These are phyloP conservation scores for Tricholauxania praeusta DNA, from an alignment of 2,888 invertebrate species.

Conservation along the genomic window DNA sequence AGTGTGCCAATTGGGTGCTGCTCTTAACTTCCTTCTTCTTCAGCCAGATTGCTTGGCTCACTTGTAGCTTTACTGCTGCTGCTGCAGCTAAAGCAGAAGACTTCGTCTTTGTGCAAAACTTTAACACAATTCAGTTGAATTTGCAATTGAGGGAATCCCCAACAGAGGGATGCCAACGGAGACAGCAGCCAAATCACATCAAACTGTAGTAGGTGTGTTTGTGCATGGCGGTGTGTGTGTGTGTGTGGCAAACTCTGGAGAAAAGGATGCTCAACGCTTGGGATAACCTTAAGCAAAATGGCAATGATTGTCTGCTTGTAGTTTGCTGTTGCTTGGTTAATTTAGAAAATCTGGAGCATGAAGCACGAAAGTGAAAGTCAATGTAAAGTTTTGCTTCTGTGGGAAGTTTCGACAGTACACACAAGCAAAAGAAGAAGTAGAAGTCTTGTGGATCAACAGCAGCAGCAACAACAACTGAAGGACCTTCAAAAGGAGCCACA, in stretches of 20 bases:
- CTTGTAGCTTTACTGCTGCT: constrained; percentile 13
- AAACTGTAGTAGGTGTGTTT: background rate
- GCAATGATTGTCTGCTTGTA: constrained; percentile 17
- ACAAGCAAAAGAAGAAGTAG: constrained; percentile 21
- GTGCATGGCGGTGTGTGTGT: background rate
- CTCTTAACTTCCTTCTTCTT: constrained; percentile 3
- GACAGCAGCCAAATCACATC: too few relatives aligned
- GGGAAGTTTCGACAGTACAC: constrained; percentile 38
- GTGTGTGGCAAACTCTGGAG: constrained; percentile 16
- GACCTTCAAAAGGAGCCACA: constrained; percentile 20
- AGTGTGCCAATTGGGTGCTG: constrained; percentile 16
- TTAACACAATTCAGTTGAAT: too few relatives aligned
- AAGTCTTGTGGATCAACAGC: background rate
- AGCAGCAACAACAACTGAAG: background rate
- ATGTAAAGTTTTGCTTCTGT: constrained; percentile 3
- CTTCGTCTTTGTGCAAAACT: too few relatives aligned
- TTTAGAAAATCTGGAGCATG: constrained; percentile 23
- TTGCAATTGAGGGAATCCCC: too few relatives aligned
- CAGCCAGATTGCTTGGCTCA: constrained; percentile 13
- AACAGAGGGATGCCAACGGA: too few relatives aligned
- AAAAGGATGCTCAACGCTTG: constrained; percentile 31
- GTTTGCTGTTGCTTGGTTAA: constrained; percentile 5
- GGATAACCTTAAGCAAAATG: constrained; percentile 35
- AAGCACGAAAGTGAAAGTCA: constrained; percentile 54
- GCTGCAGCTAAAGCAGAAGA: too few relatives aligned